Percentiles rank a stretch among this genome's conserved stretches.
Evolutionary conservation across 2,888 invertebrate genomes (phyloP).

Genomic region (Pachymerium ferrugineum): DNA sequence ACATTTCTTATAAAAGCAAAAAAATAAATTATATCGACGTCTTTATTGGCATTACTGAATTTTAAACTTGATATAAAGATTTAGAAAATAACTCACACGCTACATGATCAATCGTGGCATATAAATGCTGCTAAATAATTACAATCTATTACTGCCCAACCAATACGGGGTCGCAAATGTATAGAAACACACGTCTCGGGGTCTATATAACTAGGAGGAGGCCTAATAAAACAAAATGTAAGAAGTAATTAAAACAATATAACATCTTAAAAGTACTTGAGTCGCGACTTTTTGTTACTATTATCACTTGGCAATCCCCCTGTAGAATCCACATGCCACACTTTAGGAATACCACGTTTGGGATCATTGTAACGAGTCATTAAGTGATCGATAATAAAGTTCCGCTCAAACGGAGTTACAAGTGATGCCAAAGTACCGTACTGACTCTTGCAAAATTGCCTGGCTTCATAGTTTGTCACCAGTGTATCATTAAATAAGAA

Average conservation of each 20-base stretch:
- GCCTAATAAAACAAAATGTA: not conserved
- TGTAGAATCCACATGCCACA: conserved; percentile 11
- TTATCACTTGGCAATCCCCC: not conserved
- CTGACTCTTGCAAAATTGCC: not conserved
- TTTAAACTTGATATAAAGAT: no score
- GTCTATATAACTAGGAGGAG: not conserved
- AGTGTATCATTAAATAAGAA: not conserved
- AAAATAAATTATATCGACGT: no score
- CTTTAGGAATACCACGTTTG: not conserved
- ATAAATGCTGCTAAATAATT: not conserved
- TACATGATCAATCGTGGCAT: not conserved
- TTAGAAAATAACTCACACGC: no score
- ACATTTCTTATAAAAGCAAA: no score
- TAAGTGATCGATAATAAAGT: conserved; percentile 21
- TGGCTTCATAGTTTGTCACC: not conserved
- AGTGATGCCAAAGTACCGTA: conserved; percentile 10
- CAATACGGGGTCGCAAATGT: not conserved
- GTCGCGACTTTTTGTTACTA: not conserved
- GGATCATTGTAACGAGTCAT: not conserved
- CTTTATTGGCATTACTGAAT: no score
- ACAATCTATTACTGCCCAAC: not conserved
- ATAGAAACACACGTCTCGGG: no score
- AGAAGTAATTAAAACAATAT: not conserved
- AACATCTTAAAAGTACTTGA: not conserved
- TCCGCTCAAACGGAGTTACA: conserved; percentile 6